Evolutionary conservation across 2,888 invertebrate species (phyloP), one percentile per base, ranked within the genome.

Genomic region (Polymixis lichenea): DNA sequence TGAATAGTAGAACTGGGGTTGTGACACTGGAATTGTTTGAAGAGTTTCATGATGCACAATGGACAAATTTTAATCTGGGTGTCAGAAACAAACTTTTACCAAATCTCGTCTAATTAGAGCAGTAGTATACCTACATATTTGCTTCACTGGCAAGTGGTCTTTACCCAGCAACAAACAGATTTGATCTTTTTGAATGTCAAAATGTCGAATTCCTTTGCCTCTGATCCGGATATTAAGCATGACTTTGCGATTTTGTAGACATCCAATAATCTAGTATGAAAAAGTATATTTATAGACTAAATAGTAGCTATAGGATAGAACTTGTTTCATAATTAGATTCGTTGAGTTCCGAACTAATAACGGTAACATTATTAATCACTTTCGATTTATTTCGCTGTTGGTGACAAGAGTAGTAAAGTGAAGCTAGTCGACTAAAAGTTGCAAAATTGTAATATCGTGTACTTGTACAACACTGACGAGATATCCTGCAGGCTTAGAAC

Each of bases 361-460:
- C 73, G 75, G 75, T 77, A 65, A 65, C 62, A 62, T 75, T 76
- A 85, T 81, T 78, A 87, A 87, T 85, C 86, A 86, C 85, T 87
- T 85, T 86, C 85, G 78, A 73, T 85, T 78, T 19, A 77, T 79
- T 85, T 73, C 56, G 75, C 71, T 73, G 77, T 64, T 62, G 74
- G 69, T 84, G 74, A 77, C 78, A 74, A 79, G 61, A 86, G 73
- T 68, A 73, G 68, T 46, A 78, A 58, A 75, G 72, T 72, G 25
- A 38, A 62, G 51, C 66, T 61, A 62, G 71, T 25, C 43, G 62
- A 66, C 46, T 65, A 64, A 81, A 70, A 55, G 58, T 76, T 67
- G 69, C 81, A 67, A 84, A 75, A 67, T 70, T 69, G n/a, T 69
- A 64, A 38, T 38, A 51, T 32, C 49, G 51, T 15, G 17, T 64